Base-by-base conservation (phyloP, 2,888 invertebrate species). In the Vandiemenella viatica region DNA sequence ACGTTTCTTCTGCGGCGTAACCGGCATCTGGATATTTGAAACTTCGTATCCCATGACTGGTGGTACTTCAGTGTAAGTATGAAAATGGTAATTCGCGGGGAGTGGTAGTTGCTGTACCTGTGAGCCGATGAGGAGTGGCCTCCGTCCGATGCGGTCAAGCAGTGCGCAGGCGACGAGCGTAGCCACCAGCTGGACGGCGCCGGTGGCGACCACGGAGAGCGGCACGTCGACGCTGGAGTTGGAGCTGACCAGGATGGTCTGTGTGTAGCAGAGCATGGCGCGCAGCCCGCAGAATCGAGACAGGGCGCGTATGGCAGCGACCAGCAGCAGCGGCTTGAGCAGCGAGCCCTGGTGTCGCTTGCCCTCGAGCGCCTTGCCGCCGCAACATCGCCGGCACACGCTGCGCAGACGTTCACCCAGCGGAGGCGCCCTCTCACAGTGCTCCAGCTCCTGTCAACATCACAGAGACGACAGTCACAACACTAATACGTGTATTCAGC, bases 121-220 rank as follows among this genome's bases (percentile, higher is more conserved):
- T 2, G 66, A 67, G 21, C 62, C 50, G 7, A 69, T 57, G 4
- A 72, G 59, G 7, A 72, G 58, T 26, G 60, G 58, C 23, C 65
- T 58, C 37, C 72, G 53, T 3, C 71, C 71, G 18, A 62, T 60
- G 22, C 59, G 58, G 54, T 72, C 72, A 4, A 61, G 56, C 1
- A 61, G 42, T 5, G 56, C 48, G 10, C 57, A 55, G 3, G 59
- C 57, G 43, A 58, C 47, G 45, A 54, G 52, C 26, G 62, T 59
- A 1, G 58, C 55, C 2, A 54, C 18, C 1, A 62, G 57, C 52
- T 63, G 63, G 18, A 63, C 58, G 15, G 52, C 56, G 50, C 58
- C 64, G 2, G 58, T 62, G 23, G 58, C 60, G 46, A 62, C 57
- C 6, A 57, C 56, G 7, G 57, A 55, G 5, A 56, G 18, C 32